These are phyloP conservation scores for Rallus limicola DNA, from an alignment of 2,113 vertebrate species.

Conservation along the genomic window DNA sequence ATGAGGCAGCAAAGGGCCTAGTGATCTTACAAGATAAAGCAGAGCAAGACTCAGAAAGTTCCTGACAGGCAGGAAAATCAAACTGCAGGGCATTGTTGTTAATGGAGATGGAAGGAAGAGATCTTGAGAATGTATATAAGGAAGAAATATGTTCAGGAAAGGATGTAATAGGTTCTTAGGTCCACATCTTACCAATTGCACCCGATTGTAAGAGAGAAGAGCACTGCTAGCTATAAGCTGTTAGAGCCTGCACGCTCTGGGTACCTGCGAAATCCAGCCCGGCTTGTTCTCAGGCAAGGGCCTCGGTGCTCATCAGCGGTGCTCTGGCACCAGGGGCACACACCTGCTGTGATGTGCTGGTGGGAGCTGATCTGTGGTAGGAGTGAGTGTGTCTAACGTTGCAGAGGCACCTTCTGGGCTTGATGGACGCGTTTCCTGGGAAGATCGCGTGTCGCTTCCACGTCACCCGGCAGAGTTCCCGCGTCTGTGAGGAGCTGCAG, in stretches of 20 bases:
- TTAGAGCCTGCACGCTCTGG: background rate
- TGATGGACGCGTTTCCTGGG: conserved; percentile 85
- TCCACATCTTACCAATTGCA: conserved; percentile 37
- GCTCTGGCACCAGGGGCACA: background rate
- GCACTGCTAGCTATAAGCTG: background rate
- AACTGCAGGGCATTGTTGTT: background rate
- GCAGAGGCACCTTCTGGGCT: conserved; percentile 84
- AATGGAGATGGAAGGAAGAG: background rate
- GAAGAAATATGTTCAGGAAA: conserved; percentile 11
- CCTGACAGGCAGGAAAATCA: background rate
- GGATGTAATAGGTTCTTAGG: conserved; percentile 34
- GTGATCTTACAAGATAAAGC: background rate
- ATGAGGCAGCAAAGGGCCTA: background rate
- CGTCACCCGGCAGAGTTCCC: conserved; percentile 84
- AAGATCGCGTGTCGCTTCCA: conserved; percentile 87
- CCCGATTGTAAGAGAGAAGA: background rate
- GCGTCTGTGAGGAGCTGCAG: conserved; percentile 79
- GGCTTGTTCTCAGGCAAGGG: background rate
- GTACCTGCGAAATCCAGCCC: background rate
- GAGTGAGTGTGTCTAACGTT: conserved; percentile 72
- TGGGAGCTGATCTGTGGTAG: background rate
- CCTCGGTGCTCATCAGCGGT: background rate
- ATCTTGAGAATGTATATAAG: background rate
- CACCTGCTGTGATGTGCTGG: conserved; percentile 67
- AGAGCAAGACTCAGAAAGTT: background rate